Evolutionary conservation across 2,113 vertebrate genomes (phyloP), one percentile per base, ranked within the genome.

Genomic region (Catharus fuscescens): DNA sequence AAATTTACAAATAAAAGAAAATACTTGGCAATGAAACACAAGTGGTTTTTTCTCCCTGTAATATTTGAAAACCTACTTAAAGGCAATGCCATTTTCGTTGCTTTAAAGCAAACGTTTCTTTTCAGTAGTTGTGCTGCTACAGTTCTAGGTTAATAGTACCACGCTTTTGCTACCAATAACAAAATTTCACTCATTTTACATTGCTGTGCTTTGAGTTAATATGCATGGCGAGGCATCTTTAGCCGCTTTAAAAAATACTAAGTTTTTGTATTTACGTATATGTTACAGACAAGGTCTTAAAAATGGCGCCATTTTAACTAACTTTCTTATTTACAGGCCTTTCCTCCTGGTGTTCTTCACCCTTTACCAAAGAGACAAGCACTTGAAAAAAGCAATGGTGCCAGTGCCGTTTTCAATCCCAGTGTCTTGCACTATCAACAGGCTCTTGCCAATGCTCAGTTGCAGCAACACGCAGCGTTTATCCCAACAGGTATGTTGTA

Each of bases 341-440:
- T 99, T 97, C 99, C 99, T 96, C 99, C 99, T 56, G 98, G 99
- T 96, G 97, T 99, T 97, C 98, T 99, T 97, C 99, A 99, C 94
- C 98, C 99, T 73, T 98, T 99, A 99, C 99, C 99, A 99, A 99
- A 99, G 99, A 99, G 99, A 99, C 99, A 97, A 98, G 99, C 99
- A 93, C 98, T 99, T 93, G 99, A 99, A 98, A 99, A 99, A 98
- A 99, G 98, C 98, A 99, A 99, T 93, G 99, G 99, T 84, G 98
- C 98, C 82, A 98, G 98, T 96, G 97, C 99, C 73, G 98, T 99
- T 97, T 99, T 99, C 97, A 99, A 98, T 96, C 99, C 99, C 97
- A 99, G 99, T 97, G 98, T 99, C 97, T 98, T 99, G 98, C 99
- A 99, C 98, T 99, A 99, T 97, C 99, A 99, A 98, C 99, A 99